Conservation (phyloP, 2,797 vertebrate species). For the Anguilla megastoma region DNA sequence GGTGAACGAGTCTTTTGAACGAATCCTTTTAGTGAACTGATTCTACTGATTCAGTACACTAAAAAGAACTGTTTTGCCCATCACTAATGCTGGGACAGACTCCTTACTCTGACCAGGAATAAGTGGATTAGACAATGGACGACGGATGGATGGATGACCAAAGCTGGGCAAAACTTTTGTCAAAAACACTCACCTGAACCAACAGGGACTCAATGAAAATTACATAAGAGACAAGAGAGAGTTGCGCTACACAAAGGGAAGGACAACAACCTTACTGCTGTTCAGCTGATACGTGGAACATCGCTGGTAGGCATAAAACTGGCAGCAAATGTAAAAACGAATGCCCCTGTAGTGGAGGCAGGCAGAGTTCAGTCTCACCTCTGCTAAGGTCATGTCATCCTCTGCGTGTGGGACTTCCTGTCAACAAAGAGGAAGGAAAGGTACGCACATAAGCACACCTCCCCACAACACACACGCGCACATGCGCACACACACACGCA, state of each 20-base stretch:
- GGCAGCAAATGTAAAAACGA: background rate
- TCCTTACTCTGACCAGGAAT: no score
- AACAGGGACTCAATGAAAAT: background rate
- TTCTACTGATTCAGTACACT: no score
- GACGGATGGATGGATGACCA: background rate
- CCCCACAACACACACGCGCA: constrained; percentile 3
- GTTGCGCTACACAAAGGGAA: background rate
- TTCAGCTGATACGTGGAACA: no score
- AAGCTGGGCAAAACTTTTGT: background rate
- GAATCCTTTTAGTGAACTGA: no score
- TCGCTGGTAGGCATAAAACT: background rate
- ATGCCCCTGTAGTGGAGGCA: background rate
- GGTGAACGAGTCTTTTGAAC: no score
- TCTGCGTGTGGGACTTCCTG: constrained; percentile 74
- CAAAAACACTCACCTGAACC: background rate
- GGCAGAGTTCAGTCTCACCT: constrained; percentile 63
- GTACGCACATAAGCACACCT: background rate
- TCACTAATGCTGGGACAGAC: no score
- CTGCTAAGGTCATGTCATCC: constrained; percentile 78
- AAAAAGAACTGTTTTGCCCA: no score
- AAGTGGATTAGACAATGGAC: no score
- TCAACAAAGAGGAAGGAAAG: background rate
- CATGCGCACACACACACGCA: constrained; percentile 40
- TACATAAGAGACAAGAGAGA: background rate
- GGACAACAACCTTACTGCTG: background rate